phyloP scores from a whole-genome alignment of 1,140 invertebrate genomes.

The Drosophila athabasca region DNA sequence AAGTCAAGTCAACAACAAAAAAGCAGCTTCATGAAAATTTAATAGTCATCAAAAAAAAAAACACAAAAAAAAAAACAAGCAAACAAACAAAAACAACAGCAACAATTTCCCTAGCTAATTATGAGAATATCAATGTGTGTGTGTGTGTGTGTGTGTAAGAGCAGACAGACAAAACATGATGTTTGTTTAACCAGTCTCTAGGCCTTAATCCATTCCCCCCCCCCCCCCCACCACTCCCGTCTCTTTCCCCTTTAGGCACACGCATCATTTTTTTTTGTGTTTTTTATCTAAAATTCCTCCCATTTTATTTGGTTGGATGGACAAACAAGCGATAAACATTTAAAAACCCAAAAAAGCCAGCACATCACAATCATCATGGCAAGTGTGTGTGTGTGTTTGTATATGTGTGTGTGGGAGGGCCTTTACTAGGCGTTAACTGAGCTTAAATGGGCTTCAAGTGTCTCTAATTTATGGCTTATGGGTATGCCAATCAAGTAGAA shows the following conservation, averaged over 20 bases:
- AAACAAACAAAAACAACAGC: no score
- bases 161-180: no score
- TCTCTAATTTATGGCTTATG: slow-evolving; percentile 61
- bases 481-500: slow-evolving; percentile 25
- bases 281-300: slow-evolving; percentile 5
- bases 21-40: slow-evolving; percentile 50
- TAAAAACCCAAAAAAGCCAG: slow-evolving; percentile 55
- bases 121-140: no score
- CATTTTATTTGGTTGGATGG: slow-evolving; percentile 41
- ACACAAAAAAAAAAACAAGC: no score
- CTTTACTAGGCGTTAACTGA: slow-evolving; percentile 66
- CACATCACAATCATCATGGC: slow-evolving; percentile 10
- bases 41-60: no score
- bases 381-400: slow-evolving; percentile 5
- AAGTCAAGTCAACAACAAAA: slow-evolving; percentile 52
- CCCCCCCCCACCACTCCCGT: background rate
- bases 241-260: no score
- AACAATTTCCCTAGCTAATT: no score
- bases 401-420: slow-evolving; percentile 17
- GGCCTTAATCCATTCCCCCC: background rate
- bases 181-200: slow-evolving; percentile 17
- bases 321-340: slow-evolving; percentile 61
- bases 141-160: no score
- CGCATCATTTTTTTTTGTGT: background rate
- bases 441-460: slow-evolving; percentile 50